phyloP scores from a whole-genome alignment of 2,888 invertebrate species.

The Deilephila porcellus region DNA sequence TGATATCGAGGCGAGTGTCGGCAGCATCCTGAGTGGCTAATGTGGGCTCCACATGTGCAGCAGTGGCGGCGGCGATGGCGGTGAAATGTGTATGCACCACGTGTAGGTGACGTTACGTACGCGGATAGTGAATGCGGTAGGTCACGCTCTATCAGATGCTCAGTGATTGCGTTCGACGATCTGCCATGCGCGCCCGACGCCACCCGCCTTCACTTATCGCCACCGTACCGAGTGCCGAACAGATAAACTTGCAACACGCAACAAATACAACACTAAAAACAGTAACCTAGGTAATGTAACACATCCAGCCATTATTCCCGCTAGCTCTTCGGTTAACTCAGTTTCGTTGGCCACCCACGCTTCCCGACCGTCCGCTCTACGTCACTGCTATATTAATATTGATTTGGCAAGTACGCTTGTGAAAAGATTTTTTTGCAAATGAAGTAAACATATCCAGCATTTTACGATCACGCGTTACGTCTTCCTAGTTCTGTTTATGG shows the following conservation, averaged over 20 bases:
- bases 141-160: conserved; percentile 55
- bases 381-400: conserved; percentile 16
- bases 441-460: background rate
- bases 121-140: conserved; percentile 53
- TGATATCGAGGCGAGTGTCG: too few species aligned
- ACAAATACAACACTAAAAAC: conserved; percentile 35
- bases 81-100: conserved; percentile 28
- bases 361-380: background rate
- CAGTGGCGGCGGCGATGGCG: background rate
- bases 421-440: conserved; percentile 6
- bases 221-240: conserved; percentile 41
- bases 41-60: conserved; percentile 32
- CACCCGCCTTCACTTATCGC: conserved; percentile 44
- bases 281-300: conserved; percentile 43
- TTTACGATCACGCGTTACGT: background rate
- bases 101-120: conserved; percentile 39
- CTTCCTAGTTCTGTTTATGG: background rate
- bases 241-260: conserved; percentile 45
- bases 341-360: conserved; percentile 27
- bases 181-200: conserved; percentile 39
- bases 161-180: conserved; percentile 45
- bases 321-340: conserved; percentile 23
- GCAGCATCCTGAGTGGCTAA: background rate
- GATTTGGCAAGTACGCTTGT: conserved; percentile 22
- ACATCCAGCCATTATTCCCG: conserved; percentile 7